phyloP scores from a whole-genome alignment of 2,888 invertebrate species.

The Poecilus cupreus region DNA sequence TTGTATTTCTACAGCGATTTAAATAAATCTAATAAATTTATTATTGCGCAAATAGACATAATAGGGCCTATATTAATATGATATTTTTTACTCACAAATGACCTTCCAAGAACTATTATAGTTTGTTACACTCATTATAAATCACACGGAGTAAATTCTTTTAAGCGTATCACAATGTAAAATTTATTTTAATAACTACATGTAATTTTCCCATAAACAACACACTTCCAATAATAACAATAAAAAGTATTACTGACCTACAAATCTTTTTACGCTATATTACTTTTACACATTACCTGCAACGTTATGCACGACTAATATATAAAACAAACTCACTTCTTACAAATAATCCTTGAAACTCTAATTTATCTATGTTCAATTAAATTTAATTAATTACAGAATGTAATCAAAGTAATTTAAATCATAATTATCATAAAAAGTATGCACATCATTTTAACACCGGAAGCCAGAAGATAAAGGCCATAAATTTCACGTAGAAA shows the following conservation, averaged over 20 bases:
- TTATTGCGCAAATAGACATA: no score
- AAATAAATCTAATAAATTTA: no score
- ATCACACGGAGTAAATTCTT: no score
- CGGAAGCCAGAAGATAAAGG: neutral
- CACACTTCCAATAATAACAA: neutral
- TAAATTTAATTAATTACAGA: slow-evolving; percentile 11
- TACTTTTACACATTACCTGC: neutral
- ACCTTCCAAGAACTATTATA: no score
- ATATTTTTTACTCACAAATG: no score
- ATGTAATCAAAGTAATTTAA: slow-evolving; percentile 7
- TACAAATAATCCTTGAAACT: slow-evolving; percentile 15
- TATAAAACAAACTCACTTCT: neutral
- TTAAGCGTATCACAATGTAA: no score
- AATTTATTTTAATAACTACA: no score
- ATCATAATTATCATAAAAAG: neutral
- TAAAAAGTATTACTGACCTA: slow-evolving; percentile 1
- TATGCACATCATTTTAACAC: neutral
- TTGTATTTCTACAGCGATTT: no score
- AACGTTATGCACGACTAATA: neutral
- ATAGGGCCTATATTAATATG: no score
- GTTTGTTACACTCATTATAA: neutral
- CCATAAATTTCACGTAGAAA: neutral
- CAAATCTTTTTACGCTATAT: neutral
- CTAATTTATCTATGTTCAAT: neutral
- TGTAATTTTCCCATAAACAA: neutral